phyloP scores from a whole-genome alignment of 2,888 invertebrate genomes.

The Polietes domitor region DNA sequence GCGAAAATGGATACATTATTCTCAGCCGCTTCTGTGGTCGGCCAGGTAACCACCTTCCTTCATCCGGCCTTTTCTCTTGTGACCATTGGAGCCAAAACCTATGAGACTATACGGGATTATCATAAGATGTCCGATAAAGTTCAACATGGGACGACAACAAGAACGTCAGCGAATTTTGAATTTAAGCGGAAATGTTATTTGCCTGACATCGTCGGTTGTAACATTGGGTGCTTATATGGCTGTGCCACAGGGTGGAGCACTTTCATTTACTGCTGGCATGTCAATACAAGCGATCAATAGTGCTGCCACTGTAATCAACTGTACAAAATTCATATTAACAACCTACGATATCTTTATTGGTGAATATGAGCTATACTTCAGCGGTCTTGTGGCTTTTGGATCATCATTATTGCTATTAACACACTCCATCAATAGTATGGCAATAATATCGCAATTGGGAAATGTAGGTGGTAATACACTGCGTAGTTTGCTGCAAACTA shows the following conservation, averaged over 20 bases:
- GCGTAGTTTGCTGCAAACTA: slow-evolving; percentile 27
- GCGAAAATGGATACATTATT: slow-evolving; percentile 36
- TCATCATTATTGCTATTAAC: slow-evolving; percentile 77
- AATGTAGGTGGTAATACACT: slow-evolving; percentile 45
- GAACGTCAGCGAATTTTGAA: slow-evolving; percentile 50
- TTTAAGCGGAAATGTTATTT: slow-evolving; percentile 41
- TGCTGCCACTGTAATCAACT: slow-evolving; percentile 41
- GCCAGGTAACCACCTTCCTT: slow-evolving; percentile 13
- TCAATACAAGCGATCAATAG: slow-evolving; percentile 45
- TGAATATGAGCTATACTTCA: slow-evolving; percentile 36
- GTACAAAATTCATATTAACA: slow-evolving; percentile 45
- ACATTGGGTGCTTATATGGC: slow-evolving; percentile 70
- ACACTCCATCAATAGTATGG: slow-evolving; percentile 76
- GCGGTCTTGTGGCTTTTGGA: slow-evolving; percentile 68
- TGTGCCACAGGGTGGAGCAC: slow-evolving; percentile 62
- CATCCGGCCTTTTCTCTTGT: slow-evolving; percentile 31
- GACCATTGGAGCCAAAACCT: slow-evolving; percentile 39
- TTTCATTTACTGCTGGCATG: slow-evolving; percentile 27
- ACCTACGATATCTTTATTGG: slow-evolving; percentile 50
- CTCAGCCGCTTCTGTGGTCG: slow-evolving; percentile 24
- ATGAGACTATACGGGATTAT: slow-evolving; percentile 45
- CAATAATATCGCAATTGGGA: slow-evolving; percentile 43
- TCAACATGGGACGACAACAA: slow-evolving; percentile 50
- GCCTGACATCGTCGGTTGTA: slow-evolving; percentile 65
- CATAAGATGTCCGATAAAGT: slow-evolving; percentile 43